Evolutionary conservation across 2,113 vertebrate genomes (phyloP), one percentile per base, ranked within the genome.

Genomic region (Pitta sordida): DNA sequence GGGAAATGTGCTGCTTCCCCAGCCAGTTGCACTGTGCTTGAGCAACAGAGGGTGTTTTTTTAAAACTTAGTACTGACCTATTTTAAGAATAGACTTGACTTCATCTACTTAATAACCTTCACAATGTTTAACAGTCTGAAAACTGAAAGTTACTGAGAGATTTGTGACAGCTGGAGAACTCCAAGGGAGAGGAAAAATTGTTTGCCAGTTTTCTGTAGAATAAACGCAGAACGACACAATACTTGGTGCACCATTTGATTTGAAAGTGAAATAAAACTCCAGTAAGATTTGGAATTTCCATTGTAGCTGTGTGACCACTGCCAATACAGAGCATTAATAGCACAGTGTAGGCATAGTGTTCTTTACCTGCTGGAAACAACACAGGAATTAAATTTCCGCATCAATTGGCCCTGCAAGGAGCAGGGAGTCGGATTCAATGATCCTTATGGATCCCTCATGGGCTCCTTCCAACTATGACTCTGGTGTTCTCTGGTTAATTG

Each of bases 311-410:
- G 27, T 56, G 68, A 27, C 6, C 24, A 2, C 51, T 39, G 63
- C 4, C 27, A 43, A 19, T 11, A 11, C 7, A 37, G n/a, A 56
- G 22, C 5, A 13, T 24, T 43, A 7, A 2, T 7, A 60, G 14
- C 20, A 8, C 10, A 9, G 49, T 12, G n/a, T 16, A 20, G 39
- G 18, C 18, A 18, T 8, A 6, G 7, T 2, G 3, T 1, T 73
- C 63, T 65, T 60, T 37, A 22, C 15, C 20, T 83, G 55, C 34
- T 56, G 29, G 37, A 12, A 65, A 23, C 53, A 51, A 15, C 43
- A 43, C 10, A 24, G 59, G 24, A 21, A 9, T 32, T 17, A 27
- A 48, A 69, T 30, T 60, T 56, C 44, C 11, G 15, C 13, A 10
- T 52, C 19, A 7, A 7, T 3, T 63, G 36, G 32, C 22, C 43